phyloP scores from a whole-genome alignment of 2,888 invertebrate species.

The Hyposoter didymator region DNA sequence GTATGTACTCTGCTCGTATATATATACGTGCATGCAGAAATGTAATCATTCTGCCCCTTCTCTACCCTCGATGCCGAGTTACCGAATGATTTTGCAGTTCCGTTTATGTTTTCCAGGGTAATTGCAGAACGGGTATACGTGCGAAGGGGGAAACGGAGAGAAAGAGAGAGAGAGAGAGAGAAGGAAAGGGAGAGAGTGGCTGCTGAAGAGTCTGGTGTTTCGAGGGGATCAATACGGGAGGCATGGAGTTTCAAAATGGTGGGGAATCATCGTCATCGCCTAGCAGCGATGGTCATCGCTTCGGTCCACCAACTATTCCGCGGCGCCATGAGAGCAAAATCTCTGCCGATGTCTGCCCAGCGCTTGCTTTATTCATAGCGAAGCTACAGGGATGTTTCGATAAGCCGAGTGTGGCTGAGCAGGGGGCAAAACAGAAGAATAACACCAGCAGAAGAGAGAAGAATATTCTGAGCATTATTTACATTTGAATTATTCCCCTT shows the following conservation, averaged over 20 bases:
- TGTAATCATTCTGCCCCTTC: constrained; percentile 60
- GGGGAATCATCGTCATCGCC: constrained; percentile 68
- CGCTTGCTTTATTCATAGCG: constrained; percentile 37
- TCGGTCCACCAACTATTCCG: constrained; percentile 51
- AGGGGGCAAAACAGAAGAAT: neutral
- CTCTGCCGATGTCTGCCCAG: constrained; percentile 37
- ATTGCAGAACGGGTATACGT: constrained; percentile 61
- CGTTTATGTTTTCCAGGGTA: constrained; percentile 65
- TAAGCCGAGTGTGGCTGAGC: neutral
- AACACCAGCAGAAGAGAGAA: neutral
- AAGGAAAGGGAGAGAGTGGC: neutral
- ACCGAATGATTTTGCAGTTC: constrained; percentile 66
- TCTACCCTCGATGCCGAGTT: constrained; percentile 32
- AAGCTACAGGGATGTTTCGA: neutral
- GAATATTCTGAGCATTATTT: constrained; percentile 9
- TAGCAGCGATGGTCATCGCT: constrained; percentile 41
- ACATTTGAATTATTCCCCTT: constrained; percentile 31
- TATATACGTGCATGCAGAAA: constrained; percentile 48
- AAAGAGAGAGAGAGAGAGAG: constrained; percentile 5
- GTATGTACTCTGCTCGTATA: neutral
- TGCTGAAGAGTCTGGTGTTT: constrained; percentile 50
- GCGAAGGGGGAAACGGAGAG: neutral
- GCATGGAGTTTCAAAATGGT: constrained; percentile 64
- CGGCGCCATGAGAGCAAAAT: constrained; percentile 58
- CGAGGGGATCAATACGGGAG: constrained; percentile 68